Conservation (phyloP, 2,797 vertebrate species). For the Esox masquinongy region DNA sequence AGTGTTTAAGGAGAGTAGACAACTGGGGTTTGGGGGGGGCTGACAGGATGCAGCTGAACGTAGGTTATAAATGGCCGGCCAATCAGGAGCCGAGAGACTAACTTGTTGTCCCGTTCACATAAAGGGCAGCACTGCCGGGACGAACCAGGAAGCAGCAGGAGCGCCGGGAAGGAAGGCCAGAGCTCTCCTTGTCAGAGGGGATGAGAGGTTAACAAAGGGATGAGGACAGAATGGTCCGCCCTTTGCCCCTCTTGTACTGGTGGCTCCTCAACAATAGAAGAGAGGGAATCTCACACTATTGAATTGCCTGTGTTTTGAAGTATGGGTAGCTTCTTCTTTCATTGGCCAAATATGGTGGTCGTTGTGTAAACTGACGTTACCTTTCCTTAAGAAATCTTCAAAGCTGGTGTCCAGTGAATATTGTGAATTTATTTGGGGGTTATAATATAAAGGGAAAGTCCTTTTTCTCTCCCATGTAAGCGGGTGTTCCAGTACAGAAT, state of each 20-base stretch:
- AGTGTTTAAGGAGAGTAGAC: conserved; percentile 5
- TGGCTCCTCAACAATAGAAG: conserved; percentile 15
- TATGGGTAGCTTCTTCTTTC: conserved; percentile 17
- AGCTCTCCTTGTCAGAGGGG: conserved; percentile 44
- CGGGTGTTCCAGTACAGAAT: background rate
- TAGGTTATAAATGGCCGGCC: conserved; percentile 53
- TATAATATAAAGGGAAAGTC: background rate
- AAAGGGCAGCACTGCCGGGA: conserved; percentile 61
- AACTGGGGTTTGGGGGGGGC: background rate
- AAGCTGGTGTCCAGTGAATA: background rate
- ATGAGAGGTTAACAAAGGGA: conserved; percentile 30
- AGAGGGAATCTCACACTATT: conserved; percentile 36
- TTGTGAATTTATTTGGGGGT: background rate
- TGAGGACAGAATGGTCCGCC: conserved; percentile 32
- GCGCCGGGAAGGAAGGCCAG: conserved; percentile 47
- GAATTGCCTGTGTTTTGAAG: conserved; percentile 25
- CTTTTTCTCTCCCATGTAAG: background rate
- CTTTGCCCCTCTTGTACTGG: conserved; percentile 15
- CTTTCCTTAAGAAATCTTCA: background rate
- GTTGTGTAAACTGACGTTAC: background rate
- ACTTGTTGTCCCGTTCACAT: conserved; percentile 46
- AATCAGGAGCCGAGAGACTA: conserved; percentile 38
- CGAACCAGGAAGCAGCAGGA: conserved; percentile 29
- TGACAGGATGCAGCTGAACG: conserved; percentile 62
- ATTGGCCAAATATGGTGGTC: background rate